Base-by-base conservation (phyloP, 2,113 vertebrate genomes). In the Entelurus aequoreus region DNA sequence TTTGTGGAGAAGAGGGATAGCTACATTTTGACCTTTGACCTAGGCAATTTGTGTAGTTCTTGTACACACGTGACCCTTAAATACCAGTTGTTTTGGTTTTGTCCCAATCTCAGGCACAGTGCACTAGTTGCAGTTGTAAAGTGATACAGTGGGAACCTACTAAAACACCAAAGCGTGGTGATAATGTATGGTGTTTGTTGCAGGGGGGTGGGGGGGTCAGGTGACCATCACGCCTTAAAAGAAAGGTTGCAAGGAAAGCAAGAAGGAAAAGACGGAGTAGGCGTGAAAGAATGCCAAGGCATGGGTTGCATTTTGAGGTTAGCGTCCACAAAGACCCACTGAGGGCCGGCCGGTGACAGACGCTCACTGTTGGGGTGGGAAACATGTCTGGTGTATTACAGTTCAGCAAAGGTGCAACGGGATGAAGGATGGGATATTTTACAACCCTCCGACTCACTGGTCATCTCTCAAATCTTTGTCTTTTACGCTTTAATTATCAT, bases 241-340 rank as follows among this genome's bases (percentile, higher is more conserved):
- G 35, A 52, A 72, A 68, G 68, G 50, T 37, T 69, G 56, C 54
- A 72, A 59, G 60, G 48, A 44, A 52, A 37, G 55, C 49, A 64
- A 60, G 42, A 15, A 65, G 38, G 65, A 42, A 64, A 58, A 70
- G 63, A 76, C 60, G 65, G 63, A 75, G 77, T 71, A 65, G 74
- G 70, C 62, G 70, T 71, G 64, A 80, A 65, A 76, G 70, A 76
- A 67, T 66, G 66, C 48, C 48, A 49, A 60, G 54, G 62, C 75
- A 62, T 75, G 77, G 72, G 75, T 69, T 73, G 67, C 57, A 70
- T 73, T 76, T 51, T 60, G 67, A 68, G 64, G 70, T 76, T 70
- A 73, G 35, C 47, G 15, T 69, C 54, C 64, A 68, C 69, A 59
- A 40, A 69, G 66, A 56, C 11, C n/a, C 52, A 51, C 63, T 66